Percentiles rank a stretch among this genome's conserved stretches.
These are phyloP conservation scores for Scolopax mira DNA, from an alignment of 2,113 vertebrate species.

Conservation along the genomic window DNA sequence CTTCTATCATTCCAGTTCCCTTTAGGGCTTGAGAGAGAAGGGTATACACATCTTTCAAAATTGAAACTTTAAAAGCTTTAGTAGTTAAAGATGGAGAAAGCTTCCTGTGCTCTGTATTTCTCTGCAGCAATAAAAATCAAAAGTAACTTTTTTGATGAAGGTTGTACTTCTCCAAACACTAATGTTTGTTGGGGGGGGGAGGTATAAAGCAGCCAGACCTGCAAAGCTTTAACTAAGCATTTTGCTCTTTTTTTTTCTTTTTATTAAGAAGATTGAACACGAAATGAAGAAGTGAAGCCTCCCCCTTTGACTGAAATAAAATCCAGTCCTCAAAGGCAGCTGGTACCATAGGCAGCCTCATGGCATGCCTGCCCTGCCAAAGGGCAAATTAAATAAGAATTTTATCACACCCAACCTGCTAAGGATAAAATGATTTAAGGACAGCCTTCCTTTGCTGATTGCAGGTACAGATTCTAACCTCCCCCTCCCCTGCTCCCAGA, in stretches of 20 bases:
- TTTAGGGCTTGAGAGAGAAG: not conserved
- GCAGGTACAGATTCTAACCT: not conserved
- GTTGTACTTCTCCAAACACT: not conserved
- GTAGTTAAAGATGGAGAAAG: not conserved
- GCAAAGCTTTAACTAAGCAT: not conserved
- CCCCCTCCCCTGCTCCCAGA: not conserved
- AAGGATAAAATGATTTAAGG: not conserved
- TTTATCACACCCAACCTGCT: not conserved
- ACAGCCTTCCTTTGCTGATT: not conserved
- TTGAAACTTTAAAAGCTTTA: not conserved
- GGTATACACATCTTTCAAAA: not conserved
- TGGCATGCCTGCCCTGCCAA: not conserved
- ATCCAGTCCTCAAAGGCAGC: not conserved
- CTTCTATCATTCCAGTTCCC: not conserved
- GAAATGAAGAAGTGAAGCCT: not conserved
- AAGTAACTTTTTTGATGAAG: not conserved
- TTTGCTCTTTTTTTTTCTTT: not conserved
- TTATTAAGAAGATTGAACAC: constrained; percentile 40
- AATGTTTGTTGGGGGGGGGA: not conserved
- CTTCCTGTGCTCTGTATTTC: not conserved
- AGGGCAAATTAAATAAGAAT: not conserved
- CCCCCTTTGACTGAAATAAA: not conserved
- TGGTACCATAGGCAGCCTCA: not conserved
- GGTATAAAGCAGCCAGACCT: constrained; percentile 8
- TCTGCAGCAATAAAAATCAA: not conserved